Conservation (phyloP, 2,797 vertebrate genomes). For the Oreochromis grahami region DNA sequence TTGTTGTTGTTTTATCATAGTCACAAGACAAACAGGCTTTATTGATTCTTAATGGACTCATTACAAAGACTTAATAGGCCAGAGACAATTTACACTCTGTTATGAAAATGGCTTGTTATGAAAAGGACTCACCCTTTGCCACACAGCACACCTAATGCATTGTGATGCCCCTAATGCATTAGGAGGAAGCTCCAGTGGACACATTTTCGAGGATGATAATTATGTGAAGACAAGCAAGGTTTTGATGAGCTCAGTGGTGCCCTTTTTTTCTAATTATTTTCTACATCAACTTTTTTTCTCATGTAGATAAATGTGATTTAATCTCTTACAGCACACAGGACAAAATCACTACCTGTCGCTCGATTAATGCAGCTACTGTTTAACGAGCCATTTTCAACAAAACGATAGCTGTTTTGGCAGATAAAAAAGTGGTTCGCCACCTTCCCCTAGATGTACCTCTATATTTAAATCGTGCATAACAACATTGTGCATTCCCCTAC, state of each 20-base stretch:
- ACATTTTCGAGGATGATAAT: slow-evolving; percentile 27
- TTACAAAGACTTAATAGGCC: slow-evolving; percentile 39
- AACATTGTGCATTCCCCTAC: not conserved
- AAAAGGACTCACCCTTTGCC: slow-evolving; percentile 32
- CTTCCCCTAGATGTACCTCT: not conserved
- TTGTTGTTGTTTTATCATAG: slow-evolving; percentile 25
- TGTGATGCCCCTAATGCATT: slow-evolving; percentile 33
- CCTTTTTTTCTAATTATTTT: slow-evolving; percentile 40
- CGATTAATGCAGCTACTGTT: not conserved
- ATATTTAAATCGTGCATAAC: not conserved
- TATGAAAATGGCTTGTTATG: slow-evolving; percentile 49
- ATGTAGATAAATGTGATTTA: slow-evolving; percentile 11
- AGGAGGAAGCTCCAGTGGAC: slow-evolving; percentile 1
- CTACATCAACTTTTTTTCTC: slow-evolving; percentile 2
- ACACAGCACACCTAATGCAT: slow-evolving; percentile 32
- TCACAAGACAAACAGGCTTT: slow-evolving; percentile 34
- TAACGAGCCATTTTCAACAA: not conserved
- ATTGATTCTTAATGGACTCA: slow-evolving; percentile 55
- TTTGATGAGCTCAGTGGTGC: slow-evolving; percentile 15
- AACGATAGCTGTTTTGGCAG: not conserved
- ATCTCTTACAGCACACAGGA: not conserved
- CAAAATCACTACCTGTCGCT: not conserved
- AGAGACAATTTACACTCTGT: slow-evolving; percentile 26
- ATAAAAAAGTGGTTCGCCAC: not conserved
- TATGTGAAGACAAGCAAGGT: slow-evolving; percentile 10